Conservation (phyloP, 2,888 invertebrate genomes). For the Catotricha subobsoleta region DNA sequence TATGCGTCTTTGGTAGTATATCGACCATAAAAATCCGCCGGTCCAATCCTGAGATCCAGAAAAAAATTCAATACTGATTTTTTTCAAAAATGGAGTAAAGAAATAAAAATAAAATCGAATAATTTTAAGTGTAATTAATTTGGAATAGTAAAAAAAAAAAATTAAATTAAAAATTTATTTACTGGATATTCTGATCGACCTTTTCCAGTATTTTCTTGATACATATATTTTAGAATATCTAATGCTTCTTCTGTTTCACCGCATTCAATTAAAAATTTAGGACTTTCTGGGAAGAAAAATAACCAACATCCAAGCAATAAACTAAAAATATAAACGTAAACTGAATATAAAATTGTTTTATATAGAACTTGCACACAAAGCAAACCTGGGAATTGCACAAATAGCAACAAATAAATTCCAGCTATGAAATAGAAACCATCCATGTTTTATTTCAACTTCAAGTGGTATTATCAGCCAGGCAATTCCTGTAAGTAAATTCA, state of each 20-base stretch:
- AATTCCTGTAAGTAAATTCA: conserved; percentile 35
- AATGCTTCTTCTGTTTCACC: conserved; percentile 62
- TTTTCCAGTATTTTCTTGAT: conserved; percentile 52
- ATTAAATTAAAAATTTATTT: conserved; percentile 19
- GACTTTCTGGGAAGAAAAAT: conserved; percentile 60
- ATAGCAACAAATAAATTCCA: conserved; percentile 68
- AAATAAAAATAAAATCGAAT: background rate
- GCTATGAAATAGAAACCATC: conserved; percentile 49
- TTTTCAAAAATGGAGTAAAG: conserved; percentile 3
- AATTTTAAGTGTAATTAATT: conserved; percentile 1
- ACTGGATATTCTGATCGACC: conserved; percentile 54
- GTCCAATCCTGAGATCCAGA: no score
- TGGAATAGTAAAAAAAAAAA: background rate
- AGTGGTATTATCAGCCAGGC: conserved; percentile 65
- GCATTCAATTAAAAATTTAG: conserved; percentile 63
- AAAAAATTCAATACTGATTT: no score
- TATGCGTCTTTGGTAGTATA: no score
- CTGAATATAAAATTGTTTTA: background rate
- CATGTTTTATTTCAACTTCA: conserved; percentile 38
- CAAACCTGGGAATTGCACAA: conserved; percentile 50
- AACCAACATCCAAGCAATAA: conserved; percentile 38
- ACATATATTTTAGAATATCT: conserved; percentile 47
- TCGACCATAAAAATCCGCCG: no score
- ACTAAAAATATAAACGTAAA: conserved; percentile 13
- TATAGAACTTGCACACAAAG: conserved; percentile 14